These are phyloP conservation scores for Acanthacorydalis orientalis DNA, from an alignment of 2,888 invertebrate species.

Conservation along the genomic window DNA sequence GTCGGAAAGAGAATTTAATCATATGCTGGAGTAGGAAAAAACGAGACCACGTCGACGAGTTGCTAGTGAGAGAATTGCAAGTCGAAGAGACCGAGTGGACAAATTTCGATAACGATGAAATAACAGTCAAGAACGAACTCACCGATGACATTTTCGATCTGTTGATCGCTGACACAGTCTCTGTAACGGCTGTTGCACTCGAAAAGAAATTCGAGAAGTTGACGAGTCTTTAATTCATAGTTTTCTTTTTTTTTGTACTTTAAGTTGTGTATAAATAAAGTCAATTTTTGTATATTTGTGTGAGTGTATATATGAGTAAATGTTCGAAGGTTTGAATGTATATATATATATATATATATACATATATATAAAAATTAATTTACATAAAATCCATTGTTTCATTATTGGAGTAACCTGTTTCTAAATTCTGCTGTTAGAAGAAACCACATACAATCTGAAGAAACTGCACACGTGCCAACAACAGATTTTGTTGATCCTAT, in stretches of 20 bases:
- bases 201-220: neutral
- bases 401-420: no score
- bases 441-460: no score
- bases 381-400: no score
- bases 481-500: no score
- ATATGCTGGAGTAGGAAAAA: conserved; percentile 46
- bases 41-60: conserved; percentile 52
- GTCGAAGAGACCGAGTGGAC: conserved; percentile 59
- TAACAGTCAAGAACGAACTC: conserved; percentile 43
- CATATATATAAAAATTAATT: no score
- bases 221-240: neutral
- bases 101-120: conserved; percentile 53
- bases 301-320: no score
- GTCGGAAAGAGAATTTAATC: conserved; percentile 36
- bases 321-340: no score
- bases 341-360: no score
- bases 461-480: no score
- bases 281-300: no score
- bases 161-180: conserved; percentile 30
- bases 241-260: neutral
- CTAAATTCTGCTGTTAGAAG: no score
- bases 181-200: conserved; percentile 6
- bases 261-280: no score
- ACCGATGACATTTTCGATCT: conserved; percentile 38
- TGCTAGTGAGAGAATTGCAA: conserved; percentile 50